phyloP scores from a whole-genome alignment of 2,888 invertebrate species.

The Antheraea assamensis region DNA sequence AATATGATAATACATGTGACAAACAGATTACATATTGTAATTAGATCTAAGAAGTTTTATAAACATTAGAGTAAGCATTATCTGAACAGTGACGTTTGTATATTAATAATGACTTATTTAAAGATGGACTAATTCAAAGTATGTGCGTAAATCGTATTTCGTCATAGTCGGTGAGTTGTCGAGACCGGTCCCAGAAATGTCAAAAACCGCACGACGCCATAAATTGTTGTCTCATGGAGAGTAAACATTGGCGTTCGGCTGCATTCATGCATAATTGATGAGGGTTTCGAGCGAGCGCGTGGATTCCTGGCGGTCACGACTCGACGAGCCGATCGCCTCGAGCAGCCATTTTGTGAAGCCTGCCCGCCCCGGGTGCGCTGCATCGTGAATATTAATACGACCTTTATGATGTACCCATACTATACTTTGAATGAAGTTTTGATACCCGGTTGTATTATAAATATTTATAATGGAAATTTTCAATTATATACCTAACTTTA shows the following conservation, averaged over 20 bases:
- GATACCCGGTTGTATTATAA: slow-evolving; percentile 44
- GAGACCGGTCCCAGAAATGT: slow-evolving; percentile 67
- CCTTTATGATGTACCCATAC: slow-evolving; percentile 51
- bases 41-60: background rate
- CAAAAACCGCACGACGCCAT: slow-evolving; percentile 79
- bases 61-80: background rate
- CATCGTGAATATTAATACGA: slow-evolving; percentile 72
- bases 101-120: slow-evolving; percentile 40
- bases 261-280: slow-evolving; percentile 82
- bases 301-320: slow-evolving; percentile 80
- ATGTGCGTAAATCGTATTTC: slow-evolving; percentile 57
- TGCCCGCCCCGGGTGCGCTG: slow-evolving; percentile 63
- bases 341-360: slow-evolving; percentile 80
- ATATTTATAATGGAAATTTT: slow-evolving; percentile 27
- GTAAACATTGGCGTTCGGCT: slow-evolving; percentile 78
- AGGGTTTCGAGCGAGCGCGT: slow-evolving; percentile 73
- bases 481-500: no score
- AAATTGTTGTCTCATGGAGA: slow-evolving; percentile 79
- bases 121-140: slow-evolving; percentile 26
- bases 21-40: background rate
- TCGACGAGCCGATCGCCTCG: slow-evolving; percentile 63
- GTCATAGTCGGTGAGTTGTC: slow-evolving; percentile 51
- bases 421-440: slow-evolving; percentile 2
- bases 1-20: background rate
- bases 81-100: slow-evolving; percentile 29